A percentile compares a stretch with the other conserved stretches of the same genome.
These are phyloP conservation scores for Polyodon spathula DNA, from an alignment of 2,113 vertebrate species.

Conservation along the genomic window DNA sequence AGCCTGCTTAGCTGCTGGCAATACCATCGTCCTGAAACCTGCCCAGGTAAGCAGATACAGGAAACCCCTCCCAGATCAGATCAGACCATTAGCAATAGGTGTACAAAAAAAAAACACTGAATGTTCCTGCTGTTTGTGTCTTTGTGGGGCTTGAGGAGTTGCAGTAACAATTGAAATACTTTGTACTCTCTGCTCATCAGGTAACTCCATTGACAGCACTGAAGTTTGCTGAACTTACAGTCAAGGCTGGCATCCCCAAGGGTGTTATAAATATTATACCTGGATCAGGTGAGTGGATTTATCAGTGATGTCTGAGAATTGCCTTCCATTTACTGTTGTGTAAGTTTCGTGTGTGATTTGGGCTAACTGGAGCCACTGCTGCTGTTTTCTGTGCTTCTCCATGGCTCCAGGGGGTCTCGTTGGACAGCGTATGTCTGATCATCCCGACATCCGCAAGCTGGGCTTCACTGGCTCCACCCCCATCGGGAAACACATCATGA, in stretches of 20 bases:
- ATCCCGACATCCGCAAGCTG: slow-evolving; percentile 67
- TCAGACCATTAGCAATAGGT: too few species aligned
- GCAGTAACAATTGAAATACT: too few species aligned
- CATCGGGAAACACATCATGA: slow-evolving; percentile 74
- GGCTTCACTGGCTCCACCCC: slow-evolving; percentile 71
- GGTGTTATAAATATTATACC: slow-evolving; percentile 72
- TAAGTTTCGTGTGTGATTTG: neutral
- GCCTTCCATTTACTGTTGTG: neutral
- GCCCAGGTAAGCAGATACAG: slow-evolving; percentile 51
- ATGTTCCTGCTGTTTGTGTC: too few species aligned
- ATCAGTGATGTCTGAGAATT: neutral
- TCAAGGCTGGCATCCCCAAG: slow-evolving; percentile 63
- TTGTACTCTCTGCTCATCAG: slow-evolving; percentile 30
- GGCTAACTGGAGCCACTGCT: neutral
- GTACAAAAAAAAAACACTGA: too few species aligned
- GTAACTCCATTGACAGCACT: slow-evolving; percentile 70
- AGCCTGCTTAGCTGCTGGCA: slow-evolving; percentile 67
- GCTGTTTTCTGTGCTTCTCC: neutral
- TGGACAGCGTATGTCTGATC: slow-evolving; percentile 63
- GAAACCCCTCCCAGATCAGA: too few species aligned
- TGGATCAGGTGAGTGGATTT: slow-evolving; percentile 58
- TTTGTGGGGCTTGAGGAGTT: too few species aligned
- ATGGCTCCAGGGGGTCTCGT: slow-evolving; percentile 46
- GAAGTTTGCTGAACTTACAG: slow-evolving; percentile 72
- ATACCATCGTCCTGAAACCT: slow-evolving; percentile 68